phyloP scores from a whole-genome alignment of 2,113 vertebrate species.

The Garra rufa region DNA sequence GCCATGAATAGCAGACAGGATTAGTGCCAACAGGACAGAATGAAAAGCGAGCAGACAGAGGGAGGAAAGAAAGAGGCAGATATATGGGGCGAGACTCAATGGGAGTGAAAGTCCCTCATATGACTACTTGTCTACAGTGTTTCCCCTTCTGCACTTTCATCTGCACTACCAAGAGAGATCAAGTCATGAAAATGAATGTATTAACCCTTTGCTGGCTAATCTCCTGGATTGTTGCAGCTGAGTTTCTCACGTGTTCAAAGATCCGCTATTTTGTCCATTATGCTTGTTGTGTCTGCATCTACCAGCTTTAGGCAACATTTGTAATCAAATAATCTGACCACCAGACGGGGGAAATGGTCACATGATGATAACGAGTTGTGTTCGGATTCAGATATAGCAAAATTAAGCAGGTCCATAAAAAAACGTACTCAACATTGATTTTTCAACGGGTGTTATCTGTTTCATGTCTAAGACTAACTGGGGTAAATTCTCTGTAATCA shows the following conservation, averaged over 20 bases:
- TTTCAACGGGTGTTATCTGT: background rate
- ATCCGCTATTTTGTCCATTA: background rate
- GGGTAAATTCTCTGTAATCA: background rate
- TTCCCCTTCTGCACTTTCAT: slow-evolving; percentile 54
- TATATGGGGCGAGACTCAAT: background rate
- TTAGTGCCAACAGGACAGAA: slow-evolving; percentile 54
- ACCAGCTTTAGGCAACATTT: background rate
- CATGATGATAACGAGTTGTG: background rate
- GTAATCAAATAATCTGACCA: background rate
- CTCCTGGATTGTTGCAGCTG: background rate
- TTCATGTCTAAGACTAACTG: background rate
- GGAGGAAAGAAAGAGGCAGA: background rate
- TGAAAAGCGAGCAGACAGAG: slow-evolving; percentile 35
- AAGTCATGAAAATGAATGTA: slow-evolving; percentile 57
- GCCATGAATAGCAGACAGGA: slow-evolving; percentile 68
- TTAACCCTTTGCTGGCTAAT: slow-evolving; percentile 30
- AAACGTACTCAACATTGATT: background rate
- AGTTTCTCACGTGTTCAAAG: slow-evolving; percentile 16
- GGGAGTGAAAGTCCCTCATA: slow-evolving; percentile 35
- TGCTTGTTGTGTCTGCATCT: slow-evolving; percentile 1
- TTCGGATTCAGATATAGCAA: background rate
- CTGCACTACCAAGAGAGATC: slow-evolving; percentile 52
- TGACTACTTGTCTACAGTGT: slow-evolving; percentile 37
- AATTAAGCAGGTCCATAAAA: background rate
- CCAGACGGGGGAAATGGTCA: background rate